These are phyloP conservation scores for Lucilia cuprina DNA, from an alignment of 1,140 invertebrate genomes.

Conservation along the genomic window DNA sequence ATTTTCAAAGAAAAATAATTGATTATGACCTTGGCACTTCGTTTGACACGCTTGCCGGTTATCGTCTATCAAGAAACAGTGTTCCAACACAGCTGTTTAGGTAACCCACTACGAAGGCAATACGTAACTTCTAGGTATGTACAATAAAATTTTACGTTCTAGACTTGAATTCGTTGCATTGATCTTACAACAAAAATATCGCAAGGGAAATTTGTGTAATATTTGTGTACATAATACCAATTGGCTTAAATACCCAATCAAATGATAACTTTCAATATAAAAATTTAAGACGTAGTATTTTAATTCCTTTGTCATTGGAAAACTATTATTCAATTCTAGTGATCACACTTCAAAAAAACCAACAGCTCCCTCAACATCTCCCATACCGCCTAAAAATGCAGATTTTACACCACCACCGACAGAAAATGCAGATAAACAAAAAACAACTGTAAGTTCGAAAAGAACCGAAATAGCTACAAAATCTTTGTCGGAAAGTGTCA, in stretches of 20 bases:
- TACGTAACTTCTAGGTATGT: slow-evolving; percentile 27
- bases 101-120: slow-evolving; percentile 19
- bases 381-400: not conserved
- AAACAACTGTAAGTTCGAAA: not conserved
- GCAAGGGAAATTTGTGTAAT: not conserved
- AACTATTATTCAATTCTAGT: not conserved
- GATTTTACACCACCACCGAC: not conserved
- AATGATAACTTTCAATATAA: too few relatives aligned
- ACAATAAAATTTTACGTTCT: not conserved
- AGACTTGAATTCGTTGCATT: too few relatives aligned
- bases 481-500: not conserved
- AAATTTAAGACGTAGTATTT: too few relatives aligned
- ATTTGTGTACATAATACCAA: too few relatives aligned
- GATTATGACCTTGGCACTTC: slow-evolving; percentile 16
- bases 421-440: not conserved
- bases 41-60: slow-evolving; percentile 20
- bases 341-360: not conserved
- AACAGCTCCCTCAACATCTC: not conserved
- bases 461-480: not conserved
- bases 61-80: not conserved
- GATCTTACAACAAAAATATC: not conserved
- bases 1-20: not conserved
- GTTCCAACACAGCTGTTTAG: slow-evolving; percentile 32
- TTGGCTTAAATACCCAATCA: too few relatives aligned
- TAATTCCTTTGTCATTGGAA: too few relatives aligned